Conservation (phyloP, 2,888 invertebrate species). For the Metopia argyrocephala region DNA sequence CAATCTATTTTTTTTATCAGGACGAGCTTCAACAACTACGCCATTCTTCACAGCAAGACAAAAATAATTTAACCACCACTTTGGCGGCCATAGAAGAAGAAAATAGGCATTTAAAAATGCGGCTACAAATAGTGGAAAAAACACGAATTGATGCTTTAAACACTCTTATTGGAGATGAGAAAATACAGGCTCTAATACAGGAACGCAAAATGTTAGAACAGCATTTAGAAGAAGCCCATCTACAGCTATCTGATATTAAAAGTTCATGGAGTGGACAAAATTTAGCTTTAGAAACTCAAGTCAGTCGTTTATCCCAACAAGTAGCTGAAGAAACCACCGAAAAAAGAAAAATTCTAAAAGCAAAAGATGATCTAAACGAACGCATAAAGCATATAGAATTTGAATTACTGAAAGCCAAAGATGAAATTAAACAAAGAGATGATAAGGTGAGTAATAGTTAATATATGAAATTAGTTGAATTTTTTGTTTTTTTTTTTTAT, state of each 20-base stretch:
- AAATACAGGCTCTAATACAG: conserved; percentile 81
- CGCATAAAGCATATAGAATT: conserved; percentile 80
- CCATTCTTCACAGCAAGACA: conserved; percentile 86
- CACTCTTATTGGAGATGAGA: conserved; percentile 78
- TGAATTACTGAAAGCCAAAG: conserved; percentile 73
- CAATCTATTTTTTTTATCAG: conserved; percentile 78
- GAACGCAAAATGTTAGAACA: conserved; percentile 85
- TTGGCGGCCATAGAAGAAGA: conserved; percentile 88
- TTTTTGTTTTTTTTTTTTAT: too few relatives aligned
- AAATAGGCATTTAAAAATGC: conserved; percentile 83
- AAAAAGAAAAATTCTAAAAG: conserved; percentile 85
- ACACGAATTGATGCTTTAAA: conserved; percentile 73
- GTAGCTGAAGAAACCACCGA: conserved; percentile 91
- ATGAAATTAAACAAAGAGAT: conserved; percentile 75
- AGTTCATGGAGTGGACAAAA: conserved; percentile 96
- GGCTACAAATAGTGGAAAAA: conserved; percentile 76
- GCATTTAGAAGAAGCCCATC: conserved; percentile 89
- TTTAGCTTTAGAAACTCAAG: conserved; percentile 92
- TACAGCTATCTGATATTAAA: conserved; percentile 93
- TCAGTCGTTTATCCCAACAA: conserved; percentile 88
- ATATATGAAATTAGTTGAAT: neutral
- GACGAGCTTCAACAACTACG: conserved; percentile 88
- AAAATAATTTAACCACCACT: conserved; percentile 84
- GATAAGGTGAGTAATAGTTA: conserved; percentile 72
- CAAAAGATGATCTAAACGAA: conserved; percentile 84